phyloP scores from a whole-genome alignment of 92 coral and sea anemone genomes.

The Actinernus sp. region DNA sequence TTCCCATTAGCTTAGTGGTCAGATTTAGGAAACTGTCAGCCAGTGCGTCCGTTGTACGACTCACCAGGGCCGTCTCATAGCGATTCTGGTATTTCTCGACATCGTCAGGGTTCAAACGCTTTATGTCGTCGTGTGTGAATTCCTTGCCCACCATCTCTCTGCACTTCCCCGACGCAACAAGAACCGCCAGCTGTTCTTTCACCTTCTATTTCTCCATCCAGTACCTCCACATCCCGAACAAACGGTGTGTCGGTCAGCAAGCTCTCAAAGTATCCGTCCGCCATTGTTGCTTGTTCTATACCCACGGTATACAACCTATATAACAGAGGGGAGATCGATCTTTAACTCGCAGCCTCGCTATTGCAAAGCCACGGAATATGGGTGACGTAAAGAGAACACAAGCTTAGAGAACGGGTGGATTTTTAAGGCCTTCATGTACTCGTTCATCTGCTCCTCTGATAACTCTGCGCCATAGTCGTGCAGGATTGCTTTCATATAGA shows the following conservation, averaged over 20 bases:
- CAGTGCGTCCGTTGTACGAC: conserved; percentile 9
- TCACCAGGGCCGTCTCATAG: conserved; percentile 13
- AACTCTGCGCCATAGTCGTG: too few species aligned
- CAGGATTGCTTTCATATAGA: too few species aligned
- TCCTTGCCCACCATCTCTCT: conserved; percentile 17
- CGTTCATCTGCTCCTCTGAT: too few species aligned
- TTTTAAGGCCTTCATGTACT: background rate
- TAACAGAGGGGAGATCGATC: too few species aligned
- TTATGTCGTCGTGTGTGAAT: too few species aligned
- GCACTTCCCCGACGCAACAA: conserved; percentile 24
- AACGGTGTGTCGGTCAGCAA: background rate
- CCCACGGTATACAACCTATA: too few species aligned
- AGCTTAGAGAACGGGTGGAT: background rate
- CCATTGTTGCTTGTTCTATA: background rate
- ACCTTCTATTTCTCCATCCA: background rate
- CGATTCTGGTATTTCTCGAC: conserved; percentile 17
- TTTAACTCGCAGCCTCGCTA: too few species aligned
- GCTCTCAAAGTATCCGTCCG: background rate
- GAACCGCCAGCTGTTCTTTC: conserved; percentile 10
- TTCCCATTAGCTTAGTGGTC: conserved; percentile 1
- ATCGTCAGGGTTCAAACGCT: too few species aligned
- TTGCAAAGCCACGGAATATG: too few species aligned
- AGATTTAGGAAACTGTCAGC: conserved; percentile 5
- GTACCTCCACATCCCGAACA: background rate
- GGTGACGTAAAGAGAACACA: background rate